These are phyloP conservation scores for Melanotaenia nigrans DNA, from an alignment of 2,797 vertebrate genomes.

Conservation along the genomic window DNA sequence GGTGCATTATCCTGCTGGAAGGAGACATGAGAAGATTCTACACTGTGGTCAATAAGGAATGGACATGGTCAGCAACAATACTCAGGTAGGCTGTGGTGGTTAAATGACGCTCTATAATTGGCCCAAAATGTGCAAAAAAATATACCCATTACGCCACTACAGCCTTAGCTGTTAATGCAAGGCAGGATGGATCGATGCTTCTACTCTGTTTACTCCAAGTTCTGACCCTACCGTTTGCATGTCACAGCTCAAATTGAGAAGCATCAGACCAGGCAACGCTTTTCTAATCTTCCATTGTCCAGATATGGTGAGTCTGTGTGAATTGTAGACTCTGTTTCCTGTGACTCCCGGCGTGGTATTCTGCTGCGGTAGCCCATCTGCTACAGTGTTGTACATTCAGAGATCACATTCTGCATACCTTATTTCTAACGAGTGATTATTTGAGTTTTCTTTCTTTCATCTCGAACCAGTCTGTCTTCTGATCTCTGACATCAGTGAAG, in stretches of 20 bases:
- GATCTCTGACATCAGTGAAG: background rate
- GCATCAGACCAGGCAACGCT: background rate
- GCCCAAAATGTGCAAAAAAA: too few species aligned
- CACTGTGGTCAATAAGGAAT: too few species aligned
- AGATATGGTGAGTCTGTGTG: background rate
- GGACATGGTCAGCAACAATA: too few species aligned
- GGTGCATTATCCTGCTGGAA: too few species aligned
- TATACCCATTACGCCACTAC: background rate
- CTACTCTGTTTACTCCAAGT: background rate
- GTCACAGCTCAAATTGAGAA: background rate
- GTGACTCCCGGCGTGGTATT: background rate
- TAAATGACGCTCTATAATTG: too few species aligned
- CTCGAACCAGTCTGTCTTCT: background rate
- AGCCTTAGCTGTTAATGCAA: background rate
- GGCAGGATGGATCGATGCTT: background rate
- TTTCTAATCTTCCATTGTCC: background rate
- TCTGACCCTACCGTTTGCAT: background rate
- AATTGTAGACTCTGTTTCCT: background rate
- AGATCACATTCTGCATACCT: background rate
- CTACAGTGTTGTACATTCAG: background rate
- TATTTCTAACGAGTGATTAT: background rate
- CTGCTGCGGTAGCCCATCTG: background rate
- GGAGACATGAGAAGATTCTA: too few species aligned
- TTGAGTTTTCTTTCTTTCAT: background rate
- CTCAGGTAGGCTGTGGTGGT: too few species aligned